These are phyloP conservation scores for Lepidurus arcticus DNA, from an alignment of 1,140 invertebrate species.

Conservation along the genomic window DNA sequence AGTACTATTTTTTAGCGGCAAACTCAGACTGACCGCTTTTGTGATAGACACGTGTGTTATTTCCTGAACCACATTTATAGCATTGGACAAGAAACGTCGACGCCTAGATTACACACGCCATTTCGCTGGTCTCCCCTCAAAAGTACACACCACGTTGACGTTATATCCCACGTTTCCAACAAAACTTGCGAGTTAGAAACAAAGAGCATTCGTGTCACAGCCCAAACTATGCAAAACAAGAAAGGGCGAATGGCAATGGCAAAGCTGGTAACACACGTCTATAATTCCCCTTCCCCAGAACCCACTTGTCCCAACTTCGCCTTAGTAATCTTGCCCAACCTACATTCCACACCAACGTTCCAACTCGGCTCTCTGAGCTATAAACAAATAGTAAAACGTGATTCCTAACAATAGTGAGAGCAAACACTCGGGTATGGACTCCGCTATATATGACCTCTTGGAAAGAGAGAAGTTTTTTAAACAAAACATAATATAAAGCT, in stretches of 20 bases:
- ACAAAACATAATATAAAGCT: too few relatives aligned
- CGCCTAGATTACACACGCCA: constrained; percentile 5
- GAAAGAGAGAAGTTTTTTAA: neutral
- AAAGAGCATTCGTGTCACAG: neutral
- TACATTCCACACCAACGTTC: neutral
- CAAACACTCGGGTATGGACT: neutral
- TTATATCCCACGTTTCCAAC: neutral
- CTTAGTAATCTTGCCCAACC: neutral
- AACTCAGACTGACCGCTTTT: neutral
- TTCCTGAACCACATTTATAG: neutral
- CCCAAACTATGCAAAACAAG: neutral
- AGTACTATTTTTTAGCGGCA: neutral
- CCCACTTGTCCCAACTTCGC: neutral
- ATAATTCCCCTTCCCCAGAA: neutral
- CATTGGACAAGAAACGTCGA: neutral
- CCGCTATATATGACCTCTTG: neutral
- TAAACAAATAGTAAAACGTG: constrained; percentile 22
- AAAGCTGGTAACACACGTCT: neutral
- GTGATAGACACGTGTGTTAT: neutral
- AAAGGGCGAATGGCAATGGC: constrained; percentile 5
- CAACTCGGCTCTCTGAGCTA: neutral
- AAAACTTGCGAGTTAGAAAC: neutral
- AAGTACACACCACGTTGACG: neutral
- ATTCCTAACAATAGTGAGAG: neutral
- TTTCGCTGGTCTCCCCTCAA: neutral